A percentile compares a stretch with the other conserved stretches of the same genome.
phyloP scores from a whole-genome alignment of 2,797 vertebrate genomes.

The Okamejei kenojei region DNA sequence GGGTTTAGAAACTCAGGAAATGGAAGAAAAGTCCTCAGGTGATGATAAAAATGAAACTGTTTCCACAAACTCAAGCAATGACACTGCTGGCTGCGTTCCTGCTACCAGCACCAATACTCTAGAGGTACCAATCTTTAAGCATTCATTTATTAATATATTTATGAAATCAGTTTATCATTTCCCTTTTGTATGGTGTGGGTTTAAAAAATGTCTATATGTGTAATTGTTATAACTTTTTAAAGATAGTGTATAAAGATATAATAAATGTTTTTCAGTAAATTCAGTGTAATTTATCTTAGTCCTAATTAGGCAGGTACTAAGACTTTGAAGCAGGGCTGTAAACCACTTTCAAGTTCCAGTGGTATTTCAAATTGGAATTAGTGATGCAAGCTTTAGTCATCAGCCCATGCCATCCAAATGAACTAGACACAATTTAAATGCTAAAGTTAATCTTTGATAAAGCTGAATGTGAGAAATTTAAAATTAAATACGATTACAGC shows the following conservation, averaged over 20 bases:
- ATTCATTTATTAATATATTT: neutral
- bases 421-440: neutral
- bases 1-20: conserved; percentile 90
- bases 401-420: no score
- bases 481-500: neutral
- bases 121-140: conserved; percentile 63
- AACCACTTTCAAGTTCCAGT: no score
- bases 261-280: neutral
- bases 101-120: conserved; percentile 87
- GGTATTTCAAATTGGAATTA: no score
- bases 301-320: no score
- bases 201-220: neutral
- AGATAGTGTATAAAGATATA: neutral
- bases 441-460: no score
- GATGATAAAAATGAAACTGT: conserved; percentile 88
- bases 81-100: conserved; percentile 76
- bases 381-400: no score
- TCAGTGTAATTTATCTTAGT: neutral
- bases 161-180: conserved; percentile 1
- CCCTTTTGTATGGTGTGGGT: neutral
- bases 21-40: conserved; percentile 92
- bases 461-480: neutral
- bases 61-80: conserved; percentile 89
- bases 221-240: neutral
- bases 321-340: neutral